Base-by-base conservation (phyloP, 2,888 invertebrate species). In the Anthrax anthrax region DNA sequence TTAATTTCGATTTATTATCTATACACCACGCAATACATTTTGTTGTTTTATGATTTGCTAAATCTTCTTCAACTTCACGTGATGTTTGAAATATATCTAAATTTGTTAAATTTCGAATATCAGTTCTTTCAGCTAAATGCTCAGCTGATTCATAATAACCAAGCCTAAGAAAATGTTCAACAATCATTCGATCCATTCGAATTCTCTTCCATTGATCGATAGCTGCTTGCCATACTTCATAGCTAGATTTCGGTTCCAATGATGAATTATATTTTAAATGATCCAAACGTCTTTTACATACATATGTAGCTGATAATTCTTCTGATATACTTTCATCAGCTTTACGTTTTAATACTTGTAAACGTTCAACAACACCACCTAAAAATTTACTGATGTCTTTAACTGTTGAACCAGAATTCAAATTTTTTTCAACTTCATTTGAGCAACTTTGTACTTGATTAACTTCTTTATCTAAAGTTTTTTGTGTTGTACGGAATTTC, bases 71-170 rank as follows among this genome's bases (percentile, higher is more conserved):
- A 9, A 96, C 87, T 60, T 85, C 85, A 14, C 84, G 77, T 1
- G 86, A 87, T 8, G 82, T 82, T 59, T 79, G 72, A 64, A 88
- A 89, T 48, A 89, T 86, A 59, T 88, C 95, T 56, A 92, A 86
- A 71, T 97, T 97, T 18, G 95, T 94, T 50, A 95, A 75, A 59
- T 94, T 89, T 62, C 85, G 73, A 16, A 90, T 75, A 41, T 78
- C 79, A 14, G 86, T 81, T 43, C 84, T 79, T 44, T 84, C 81
- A 0, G 94, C 89, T 23, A 98, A 71, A 59, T 83, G 81, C 53
- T 84, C 81, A 0, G 97, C 97, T 0, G 95, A 86, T 60, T 88
- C 88, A 64, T 98, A 96, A 70, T 92, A 95, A 1, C 98, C 97
- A 62, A 87, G 84, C 48, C 95, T 75, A 18, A 98, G 74, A 61